These are phyloP conservation scores for Hylomyscus alleni DNA, from an alignment of 2,797 vertebrate genomes.

Conservation along the genomic window DNA sequence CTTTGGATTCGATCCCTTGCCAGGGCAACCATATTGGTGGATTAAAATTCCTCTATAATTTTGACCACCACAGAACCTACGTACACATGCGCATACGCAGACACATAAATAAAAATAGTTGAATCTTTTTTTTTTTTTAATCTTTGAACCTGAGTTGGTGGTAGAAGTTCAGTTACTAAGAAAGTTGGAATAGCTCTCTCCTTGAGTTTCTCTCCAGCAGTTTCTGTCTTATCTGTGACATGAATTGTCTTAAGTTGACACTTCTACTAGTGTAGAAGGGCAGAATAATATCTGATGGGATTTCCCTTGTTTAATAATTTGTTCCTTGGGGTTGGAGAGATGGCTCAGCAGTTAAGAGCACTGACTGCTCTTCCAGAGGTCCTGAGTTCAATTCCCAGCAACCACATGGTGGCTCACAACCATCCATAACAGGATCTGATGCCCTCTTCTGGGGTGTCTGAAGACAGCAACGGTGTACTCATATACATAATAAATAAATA, in stretches of 20 bases:
- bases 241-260: slow-evolving; percentile 60
- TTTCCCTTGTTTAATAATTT: slow-evolving; percentile 73
- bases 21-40: neutral
- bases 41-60: neutral
- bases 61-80: neutral
- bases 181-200: slow-evolving; percentile 26
- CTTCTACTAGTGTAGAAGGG: slow-evolving; percentile 57
- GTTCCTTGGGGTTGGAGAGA: neutral
- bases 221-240: slow-evolving; percentile 47
- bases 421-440: too few species aligned
- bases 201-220: neutral
- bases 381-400: too few species aligned
- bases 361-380: too few species aligned
- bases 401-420: too few species aligned
- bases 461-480: too few species aligned
- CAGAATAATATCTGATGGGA: slow-evolving; percentile 4
- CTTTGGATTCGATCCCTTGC: neutral
- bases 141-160: neutral
- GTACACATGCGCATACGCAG: neutral
- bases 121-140: neutral
- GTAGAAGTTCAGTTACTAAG: neutral
- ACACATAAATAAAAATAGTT: neutral
- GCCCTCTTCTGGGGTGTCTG: too few species aligned
- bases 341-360: too few species aligned
- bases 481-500: too few species aligned